These are phyloP conservation scores for Marcusenius ussheri DNA, from an alignment of 2,113 vertebrate species.

Conservation along the genomic window DNA sequence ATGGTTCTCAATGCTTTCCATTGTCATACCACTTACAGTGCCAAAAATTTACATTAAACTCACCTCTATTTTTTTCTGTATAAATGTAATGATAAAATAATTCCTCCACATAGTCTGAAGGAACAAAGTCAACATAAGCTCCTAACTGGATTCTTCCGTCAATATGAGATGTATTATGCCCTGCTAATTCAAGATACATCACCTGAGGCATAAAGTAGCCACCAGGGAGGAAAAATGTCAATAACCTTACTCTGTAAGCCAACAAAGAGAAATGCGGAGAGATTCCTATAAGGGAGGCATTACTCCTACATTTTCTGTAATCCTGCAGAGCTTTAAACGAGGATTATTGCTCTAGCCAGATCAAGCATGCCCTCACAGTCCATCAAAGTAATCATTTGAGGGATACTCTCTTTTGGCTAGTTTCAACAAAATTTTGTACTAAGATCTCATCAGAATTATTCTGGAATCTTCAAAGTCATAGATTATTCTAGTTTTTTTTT, in stretches of 20 bases:
- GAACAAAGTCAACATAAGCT: constrained; percentile 31
- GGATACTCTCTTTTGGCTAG: constrained; percentile 40
- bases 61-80: constrained; percentile 33
- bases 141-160: constrained; percentile 59
- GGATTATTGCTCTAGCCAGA: constrained; percentile 58
- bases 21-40: background rate
- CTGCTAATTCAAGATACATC: constrained; percentile 63
- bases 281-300: constrained; percentile 48
- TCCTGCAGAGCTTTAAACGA: constrained; percentile 53
- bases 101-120: background rate
- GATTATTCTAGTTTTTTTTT: background rate
- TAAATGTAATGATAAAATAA: constrained; percentile 36
- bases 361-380: constrained; percentile 59
- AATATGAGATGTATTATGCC: constrained; percentile 58
- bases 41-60: background rate
- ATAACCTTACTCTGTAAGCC: constrained; percentile 48
- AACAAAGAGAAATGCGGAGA: constrained; percentile 53
- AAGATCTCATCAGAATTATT: constrained; percentile 37
- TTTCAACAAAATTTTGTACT: constrained; percentile 36
- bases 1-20: background rate
- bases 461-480: constrained; percentile 10
- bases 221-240: constrained; percentile 50
- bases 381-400: constrained; percentile 56
- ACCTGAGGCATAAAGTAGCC: constrained; percentile 48
- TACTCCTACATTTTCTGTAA: constrained; percentile 52